A percentile compares a stretch with the other conserved stretches of the same genome.
These are phyloP conservation scores for Strigops habroptila DNA, from an alignment of 2,113 vertebrate species.

Conservation along the genomic window DNA sequence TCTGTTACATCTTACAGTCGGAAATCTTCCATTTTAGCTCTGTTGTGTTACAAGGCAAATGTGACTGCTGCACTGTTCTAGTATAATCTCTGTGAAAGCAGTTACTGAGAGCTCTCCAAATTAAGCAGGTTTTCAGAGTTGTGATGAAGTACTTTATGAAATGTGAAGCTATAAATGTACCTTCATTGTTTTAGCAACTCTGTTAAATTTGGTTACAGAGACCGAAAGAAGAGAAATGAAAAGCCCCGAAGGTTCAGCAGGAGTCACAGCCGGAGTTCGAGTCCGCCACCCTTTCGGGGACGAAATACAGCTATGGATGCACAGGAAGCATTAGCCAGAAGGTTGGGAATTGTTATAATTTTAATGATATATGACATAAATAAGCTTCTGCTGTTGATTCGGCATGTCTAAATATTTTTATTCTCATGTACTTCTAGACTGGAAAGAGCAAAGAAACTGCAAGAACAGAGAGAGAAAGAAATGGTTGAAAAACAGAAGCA, in stretches of 20 bases:
- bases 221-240: conserved; percentile 88
- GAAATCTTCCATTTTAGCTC: background rate
- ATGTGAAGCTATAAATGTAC: background rate
- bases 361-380: background rate
- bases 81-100: background rate
- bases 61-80: background rate
- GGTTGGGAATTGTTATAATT: conserved; percentile 63
- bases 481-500: conserved; percentile 95
- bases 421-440: conserved; percentile 69
- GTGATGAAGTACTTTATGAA: background rate
- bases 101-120: background rate
- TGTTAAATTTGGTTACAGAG: conserved; percentile 73
- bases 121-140: background rate
- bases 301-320: conserved; percentile 98
- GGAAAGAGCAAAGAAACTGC: conserved; percentile 96
- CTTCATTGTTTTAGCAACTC: background rate
- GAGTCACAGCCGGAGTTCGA: conserved; percentile 85
- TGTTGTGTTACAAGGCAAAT: background rate
- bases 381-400: background rate
- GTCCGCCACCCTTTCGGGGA: conserved; percentile 88
- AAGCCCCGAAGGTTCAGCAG: conserved; percentile 86
- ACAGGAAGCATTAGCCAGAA: conserved; percentile 93
- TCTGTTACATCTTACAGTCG: background rate
- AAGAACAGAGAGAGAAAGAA: conserved; percentile 97
- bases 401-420: background rate